Conservation (phyloP, 2,888 invertebrate species). For the Trileptium ribeirensis region DNA sequence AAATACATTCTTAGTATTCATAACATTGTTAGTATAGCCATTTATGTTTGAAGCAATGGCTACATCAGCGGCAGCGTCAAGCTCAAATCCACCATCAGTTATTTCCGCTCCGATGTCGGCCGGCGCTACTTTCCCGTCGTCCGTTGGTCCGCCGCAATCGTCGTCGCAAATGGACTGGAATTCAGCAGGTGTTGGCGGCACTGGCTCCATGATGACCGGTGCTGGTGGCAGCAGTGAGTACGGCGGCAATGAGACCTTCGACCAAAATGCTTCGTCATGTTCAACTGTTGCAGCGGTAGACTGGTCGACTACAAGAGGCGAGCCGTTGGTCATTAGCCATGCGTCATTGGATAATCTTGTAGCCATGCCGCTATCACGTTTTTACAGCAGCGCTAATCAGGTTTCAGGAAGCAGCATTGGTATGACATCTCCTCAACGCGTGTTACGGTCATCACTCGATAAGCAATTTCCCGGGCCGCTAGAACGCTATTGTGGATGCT, state of each 20-base stretch:
- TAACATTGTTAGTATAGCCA: no score
- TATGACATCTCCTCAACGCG: not conserved
- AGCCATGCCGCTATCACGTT: not conserved
- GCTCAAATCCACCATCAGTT: not conserved
- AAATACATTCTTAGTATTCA: no score
- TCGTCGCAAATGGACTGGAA: not conserved
- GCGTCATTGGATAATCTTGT: not conserved
- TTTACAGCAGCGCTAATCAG: not conserved
- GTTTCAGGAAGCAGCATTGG: not conserved
- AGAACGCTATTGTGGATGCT: not conserved
- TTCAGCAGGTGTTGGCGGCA: not conserved
- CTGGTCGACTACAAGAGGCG: not conserved
- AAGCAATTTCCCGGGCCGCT: not conserved
- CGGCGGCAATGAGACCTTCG: not conserved
- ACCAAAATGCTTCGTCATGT: not conserved
- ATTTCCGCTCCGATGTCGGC: not conserved
- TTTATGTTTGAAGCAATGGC: no score
- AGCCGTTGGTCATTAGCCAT: not conserved
- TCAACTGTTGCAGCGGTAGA: no score
- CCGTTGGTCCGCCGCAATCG: not conserved
- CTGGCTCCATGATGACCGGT: not conserved
- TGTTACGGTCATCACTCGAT: not conserved
- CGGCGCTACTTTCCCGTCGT: not conserved
- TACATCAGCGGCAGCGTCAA: no score
- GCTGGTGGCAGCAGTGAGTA: not conserved